Evolutionary conservation across 2,797 vertebrate genomes (phyloP), one percentile per base, ranked within the genome.

Genomic region (Calcarius lapponicus): DNA sequence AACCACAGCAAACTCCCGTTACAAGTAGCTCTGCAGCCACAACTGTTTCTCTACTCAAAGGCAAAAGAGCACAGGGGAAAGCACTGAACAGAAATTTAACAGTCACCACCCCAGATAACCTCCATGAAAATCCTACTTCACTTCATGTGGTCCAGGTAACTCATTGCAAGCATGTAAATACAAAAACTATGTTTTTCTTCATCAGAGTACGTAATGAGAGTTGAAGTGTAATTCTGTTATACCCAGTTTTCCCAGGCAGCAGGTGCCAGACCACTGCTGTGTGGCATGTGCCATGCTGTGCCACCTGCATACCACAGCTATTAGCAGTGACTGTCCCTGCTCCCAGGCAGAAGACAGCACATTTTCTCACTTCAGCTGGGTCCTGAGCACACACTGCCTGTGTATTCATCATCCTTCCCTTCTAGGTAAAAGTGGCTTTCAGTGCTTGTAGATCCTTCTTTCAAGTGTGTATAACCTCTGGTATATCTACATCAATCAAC

Each of bases 281-380:
- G 25, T 3, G 24, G 38, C 65, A 61, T 1, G 17, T 6, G 29
- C 17, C 38, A 42, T 0, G 3, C 13, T 7, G 32, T 18, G 45
- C 31, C 42, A 71, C 31, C 16, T 1, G 50, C 75, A 47, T 7
- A 7, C 19, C 51, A 74, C 36, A 75, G n/a, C 18, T 31, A 42
- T 22, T 15, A 36, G 21, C 48, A 36, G 50, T 18, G 58, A 28
- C 13, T 28, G 20, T 40, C 61, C 20, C 69, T 32, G 16, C 4
- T 61, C 38, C 56, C 22, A 9, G 10, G 56, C 18, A 70, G 38
- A 66, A 75, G 9, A n/a, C 7, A 1, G 0, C 13, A 76, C 31
- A 38, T 58, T 36, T 60, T 36, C 43, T 67, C 47, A 51, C 11
- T 65, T 69, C 1, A 1, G 16, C 16, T 25, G 24, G 9, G 20